Evolutionary conservation across 2,797 vertebrate species (phyloP), one percentile per base, ranked within the genome.

Genomic region (Distichodus sexfasciatus): DNA sequence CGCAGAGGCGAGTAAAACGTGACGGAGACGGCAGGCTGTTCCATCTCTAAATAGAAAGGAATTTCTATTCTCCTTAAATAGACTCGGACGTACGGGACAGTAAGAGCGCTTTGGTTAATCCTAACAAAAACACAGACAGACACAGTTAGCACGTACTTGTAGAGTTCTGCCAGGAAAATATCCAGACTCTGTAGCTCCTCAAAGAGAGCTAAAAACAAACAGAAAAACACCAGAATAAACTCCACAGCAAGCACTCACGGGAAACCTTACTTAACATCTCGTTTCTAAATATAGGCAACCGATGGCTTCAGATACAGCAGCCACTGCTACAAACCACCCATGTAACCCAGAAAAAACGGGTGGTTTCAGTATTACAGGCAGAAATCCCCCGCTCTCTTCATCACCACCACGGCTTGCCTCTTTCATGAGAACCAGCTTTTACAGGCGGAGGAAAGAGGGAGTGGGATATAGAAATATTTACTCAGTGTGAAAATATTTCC

Each of bases 131-230:
- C 3, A 36, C 9, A 50, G 8, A 35, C 33, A 29, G 26, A 12
- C 6, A 50, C 14, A 26, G 28, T 14, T 10, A 21, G 47, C 71
- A 91, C 96, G 94, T 89, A 98, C 96, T 98, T 98, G 86, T 98
- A 98, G 29, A 98, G 89, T 79, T 98, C 96, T 0, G 96, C 95
- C 48, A 98, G 87, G 86, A 97, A 96, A 71, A 97, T 95, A 72
- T 98, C 96, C 91, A 98, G 86, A 67, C 94, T 95, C 90, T 98
- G 96, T 76, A 98, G 90, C 62, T 98, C 96, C 84, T 96, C 96
- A 82, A 98, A 98, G 82, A 98, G 93, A 53, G 93, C 96, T 98
- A 79, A 1, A 70, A 78, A 50, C 61, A 12, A 83, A 79, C 59
- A 76, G n/a, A 79, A 72, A 69, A 14, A 62, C 41, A 69, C 33